Conservation (phyloP, 1,140 invertebrate genomes). For the Leptinotarsa lineolata region DNA sequence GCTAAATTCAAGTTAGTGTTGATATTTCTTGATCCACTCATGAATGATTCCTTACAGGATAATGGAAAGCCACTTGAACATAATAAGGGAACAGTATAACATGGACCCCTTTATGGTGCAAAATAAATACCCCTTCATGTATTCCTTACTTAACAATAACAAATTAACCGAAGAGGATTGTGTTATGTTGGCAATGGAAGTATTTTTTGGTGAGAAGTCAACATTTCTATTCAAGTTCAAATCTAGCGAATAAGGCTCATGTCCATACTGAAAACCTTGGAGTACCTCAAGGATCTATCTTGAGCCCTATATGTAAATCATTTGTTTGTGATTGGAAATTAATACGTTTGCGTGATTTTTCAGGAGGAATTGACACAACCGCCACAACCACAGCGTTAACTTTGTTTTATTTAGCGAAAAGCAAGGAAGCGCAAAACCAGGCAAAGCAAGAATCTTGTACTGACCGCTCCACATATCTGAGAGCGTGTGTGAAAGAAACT, state of each 20-base stretch:
- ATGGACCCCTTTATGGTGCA: constrained; percentile 36
- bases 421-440: constrained; percentile 41
- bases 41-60: constrained; percentile 24
- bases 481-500: constrained; percentile 71
- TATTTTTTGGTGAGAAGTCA: constrained; percentile 45
- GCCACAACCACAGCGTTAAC: constrained; percentile 48
- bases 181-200: constrained; percentile 52
- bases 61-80: constrained; percentile 36
- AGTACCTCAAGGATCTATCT: neutral
- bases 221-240: neutral
- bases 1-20: no score
- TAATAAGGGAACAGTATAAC: constrained; percentile 29
- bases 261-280: neutral
- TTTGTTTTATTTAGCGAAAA: constrained; percentile 46
- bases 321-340: no score
- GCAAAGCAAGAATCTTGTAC: constrained; percentile 32
- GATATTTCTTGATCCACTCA: neutral
- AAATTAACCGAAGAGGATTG: constrained; percentile 47
- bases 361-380: constrained; percentile 56
- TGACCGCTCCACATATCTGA: constrained; percentile 59
- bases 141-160: constrained; percentile 48
- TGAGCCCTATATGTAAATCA: neutral
- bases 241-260: no score
- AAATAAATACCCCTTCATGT: constrained; percentile 47
- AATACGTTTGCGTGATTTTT: neutral